These are phyloP conservation scores for Hozukius guyotensis DNA, from an alignment of 2,797 vertebrate genomes.

Conservation along the genomic window DNA sequence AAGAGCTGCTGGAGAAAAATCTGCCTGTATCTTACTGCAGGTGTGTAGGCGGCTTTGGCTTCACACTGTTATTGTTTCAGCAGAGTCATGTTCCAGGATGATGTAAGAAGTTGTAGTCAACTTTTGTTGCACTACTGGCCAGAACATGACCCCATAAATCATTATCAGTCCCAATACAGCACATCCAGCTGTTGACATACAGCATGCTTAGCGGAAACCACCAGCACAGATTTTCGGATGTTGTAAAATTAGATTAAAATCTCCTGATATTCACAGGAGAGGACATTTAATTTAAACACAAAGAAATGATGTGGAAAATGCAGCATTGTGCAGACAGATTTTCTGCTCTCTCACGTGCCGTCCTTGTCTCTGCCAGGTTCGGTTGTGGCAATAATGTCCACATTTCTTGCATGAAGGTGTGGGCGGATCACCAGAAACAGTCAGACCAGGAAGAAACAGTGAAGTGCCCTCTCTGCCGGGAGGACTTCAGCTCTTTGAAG, in stretches of 20 bases:
- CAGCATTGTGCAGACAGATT: background rate
- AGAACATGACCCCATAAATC: conserved; percentile 29
- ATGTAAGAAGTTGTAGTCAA: background rate
- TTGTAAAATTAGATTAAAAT: conserved; percentile 9
- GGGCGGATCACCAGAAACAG: conserved; percentile 72
- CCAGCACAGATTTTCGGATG: conserved; percentile 19
- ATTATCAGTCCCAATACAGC: background rate
- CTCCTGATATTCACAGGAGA: background rate
- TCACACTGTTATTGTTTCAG: conserved; percentile 12
- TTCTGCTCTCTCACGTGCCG: background rate
- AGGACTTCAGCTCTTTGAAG: conserved; percentile 71
- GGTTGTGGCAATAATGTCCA: conserved; percentile 84
- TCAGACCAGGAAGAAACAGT: conserved; percentile 47
- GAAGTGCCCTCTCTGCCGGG: conserved; percentile 82
- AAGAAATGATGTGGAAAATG: background rate
- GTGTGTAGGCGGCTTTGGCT: conserved; percentile 45
- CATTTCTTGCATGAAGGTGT: conserved; percentile 83
- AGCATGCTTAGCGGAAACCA: conserved; percentile 12
- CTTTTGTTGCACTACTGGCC: conserved; percentile 14
- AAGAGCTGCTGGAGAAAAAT: conserved; percentile 79
- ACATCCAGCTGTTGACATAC: conserved; percentile 32
- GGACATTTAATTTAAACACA: background rate
- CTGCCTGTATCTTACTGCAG: conserved; percentile 82
- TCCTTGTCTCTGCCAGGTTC: conserved; percentile 68
- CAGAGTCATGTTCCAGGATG: background rate